These are phyloP conservation scores for Minunthozetes semirufus DNA, from an alignment of 2,888 invertebrate species.

Conservation along the genomic window DNA sequence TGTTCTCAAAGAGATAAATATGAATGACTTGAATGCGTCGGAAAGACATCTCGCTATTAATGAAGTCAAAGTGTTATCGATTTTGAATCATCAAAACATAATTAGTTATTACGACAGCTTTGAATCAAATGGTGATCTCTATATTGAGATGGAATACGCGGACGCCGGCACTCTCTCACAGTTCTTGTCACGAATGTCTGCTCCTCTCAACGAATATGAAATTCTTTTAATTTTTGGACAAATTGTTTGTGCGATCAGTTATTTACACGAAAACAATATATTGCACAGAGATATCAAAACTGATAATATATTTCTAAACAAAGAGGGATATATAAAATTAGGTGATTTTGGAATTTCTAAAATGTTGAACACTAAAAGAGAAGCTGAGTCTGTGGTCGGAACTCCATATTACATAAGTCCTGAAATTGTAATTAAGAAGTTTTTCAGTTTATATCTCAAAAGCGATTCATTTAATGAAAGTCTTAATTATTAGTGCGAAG, in stretches of 20 bases:
- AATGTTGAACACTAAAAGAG: slow-evolving; percentile 59
- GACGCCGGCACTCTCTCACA: slow-evolving; percentile 65
- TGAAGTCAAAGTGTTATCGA: slow-evolving; percentile 56
- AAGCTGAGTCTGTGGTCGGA: slow-evolving; percentile 63
- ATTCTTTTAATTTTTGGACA: slow-evolving; percentile 61
- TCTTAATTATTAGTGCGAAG: slow-evolving; percentile 58
- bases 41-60: slow-evolving; percentile 63
- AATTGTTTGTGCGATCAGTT: slow-evolving; percentile 61
- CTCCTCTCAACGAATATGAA: slow-evolving; percentile 57
- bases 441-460: too few relatives aligned
- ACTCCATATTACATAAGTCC: slow-evolving; percentile 67
- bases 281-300: slow-evolving; percentile 62
- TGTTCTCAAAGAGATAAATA: slow-evolving; percentile 67
- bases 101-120: slow-evolving; percentile 67
- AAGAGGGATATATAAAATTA: slow-evolving; percentile 60
- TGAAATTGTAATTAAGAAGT: slow-evolving; percentile 56
- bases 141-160: slow-evolving; percentile 73
- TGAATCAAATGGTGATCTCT: slow-evolving; percentile 61
- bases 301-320: slow-evolving; percentile 65
- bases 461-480: slow-evolving; percentile 49
- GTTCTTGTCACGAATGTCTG: slow-evolving; percentile 55
- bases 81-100: slow-evolving; percentile 66
- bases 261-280: slow-evolving; percentile 64
- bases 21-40: slow-evolving; percentile 59
- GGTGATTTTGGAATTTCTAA: slow-evolving; percentile 72